Base-by-base conservation (phyloP, 2,113 vertebrate species). In the Pachypanchax playfairii region DNA sequence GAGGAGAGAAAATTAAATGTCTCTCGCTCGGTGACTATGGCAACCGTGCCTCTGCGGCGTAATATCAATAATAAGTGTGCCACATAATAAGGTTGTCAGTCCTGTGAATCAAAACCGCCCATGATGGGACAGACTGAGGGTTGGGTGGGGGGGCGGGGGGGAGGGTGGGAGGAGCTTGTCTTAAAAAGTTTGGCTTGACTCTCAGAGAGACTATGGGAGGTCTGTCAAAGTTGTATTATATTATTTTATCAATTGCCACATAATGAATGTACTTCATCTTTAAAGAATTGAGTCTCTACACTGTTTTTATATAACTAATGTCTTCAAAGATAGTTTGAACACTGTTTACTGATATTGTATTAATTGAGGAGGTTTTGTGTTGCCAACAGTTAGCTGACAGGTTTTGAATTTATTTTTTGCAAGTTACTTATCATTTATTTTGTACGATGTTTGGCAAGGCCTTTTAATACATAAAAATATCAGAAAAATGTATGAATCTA, bases 1-100 rank as follows among this genome's bases (percentile, higher is more conserved):
- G 96, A 97, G 95, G 96, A 98, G 95, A 98, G 96, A 98, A 99
- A 98, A 99, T 99, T 97, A 97, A 98, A 98, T 97, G 96, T 98
- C 96, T 98, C 96, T 96, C 89, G 94, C 94, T 94, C 91, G 93
- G 97, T 98, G 96, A 94, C 94, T 96, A 99, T 99, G 96, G 97
- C 96, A 99, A 99, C 97, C 91, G 82, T 91, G 94, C 94, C 93
- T 90, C 86, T 85, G 84, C 93, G 93, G 94, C 94, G 94, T 96
- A 96, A 99, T 98, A 99, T 98, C 96, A 98, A 98, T 99, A 98
- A 98, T 97, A 98, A 98, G 96, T 94, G 93, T 88, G 83, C 91
- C 91, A 93, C 94, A 98, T 98, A 99, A 98, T 98, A 97, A 97
- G 96, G 94, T 95, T 99, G 97, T 97, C 96, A 97, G 94, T 98